Conservation (phyloP, 2,797 vertebrate species). For the Macrochelys suwanniensis region DNA sequence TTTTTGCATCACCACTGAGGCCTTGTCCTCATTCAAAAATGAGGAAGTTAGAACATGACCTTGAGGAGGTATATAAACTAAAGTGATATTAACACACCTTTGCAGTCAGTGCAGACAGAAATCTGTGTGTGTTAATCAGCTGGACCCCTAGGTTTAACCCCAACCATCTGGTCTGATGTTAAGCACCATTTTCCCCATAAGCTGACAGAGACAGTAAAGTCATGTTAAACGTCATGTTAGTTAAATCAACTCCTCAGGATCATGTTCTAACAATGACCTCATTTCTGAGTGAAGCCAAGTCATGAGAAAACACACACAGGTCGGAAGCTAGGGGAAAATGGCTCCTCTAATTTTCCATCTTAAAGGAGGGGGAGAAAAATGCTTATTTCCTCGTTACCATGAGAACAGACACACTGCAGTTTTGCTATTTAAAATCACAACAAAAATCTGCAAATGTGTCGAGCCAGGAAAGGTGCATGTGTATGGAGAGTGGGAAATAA, state of each 20-base stretch:
- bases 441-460: neutral
- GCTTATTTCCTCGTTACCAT: neutral
- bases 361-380: neutral
- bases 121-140: neutral
- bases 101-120: neutral
- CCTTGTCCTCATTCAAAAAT: neutral
- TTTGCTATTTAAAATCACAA: conserved; percentile 14
- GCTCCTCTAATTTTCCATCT: fast-evolving
- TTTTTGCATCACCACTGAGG: neutral
- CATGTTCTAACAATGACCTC: neutral
- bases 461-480: neutral
- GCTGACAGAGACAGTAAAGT: neutral
- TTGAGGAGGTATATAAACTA: neutral
- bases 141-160: neutral
- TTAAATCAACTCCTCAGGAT: neutral
- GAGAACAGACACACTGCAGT: neutral
- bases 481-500: neutral
- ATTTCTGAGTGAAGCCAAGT: neutral
- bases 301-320: neutral
- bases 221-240: neutral
- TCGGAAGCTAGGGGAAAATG: neutral
- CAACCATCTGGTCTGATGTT: neutral
- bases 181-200: neutral
- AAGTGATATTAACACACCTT: neutral
- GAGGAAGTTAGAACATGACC: neutral